Base-by-base conservation (phyloP, 2,888 invertebrate species). In the Neoitamus cyanurus region DNA sequence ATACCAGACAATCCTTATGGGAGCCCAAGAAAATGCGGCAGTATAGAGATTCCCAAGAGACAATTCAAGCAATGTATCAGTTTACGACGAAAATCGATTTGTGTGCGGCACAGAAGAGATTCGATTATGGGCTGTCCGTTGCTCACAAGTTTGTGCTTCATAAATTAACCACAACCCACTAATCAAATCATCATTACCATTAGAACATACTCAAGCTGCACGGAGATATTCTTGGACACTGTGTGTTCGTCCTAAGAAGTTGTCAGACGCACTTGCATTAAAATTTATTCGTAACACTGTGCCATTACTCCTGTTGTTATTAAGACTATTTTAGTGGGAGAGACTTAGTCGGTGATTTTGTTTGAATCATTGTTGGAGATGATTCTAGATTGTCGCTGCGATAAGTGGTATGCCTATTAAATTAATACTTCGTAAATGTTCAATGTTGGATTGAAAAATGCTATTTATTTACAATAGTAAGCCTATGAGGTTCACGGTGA, bases 101-200 rank as follows among this genome's bases (percentile, higher is more conserved):
- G 75, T 13, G 25, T 58, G 25, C 7, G 25, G 20, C 58, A 58
- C 15, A 37, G 37, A 75, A 11, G 36, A 75, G 75, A 75, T 73
- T 73, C 73, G 73, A 73, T 73, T 73, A 73, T 58, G 36, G 34
- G 30, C 70, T 30, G 31, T 70, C n/a, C 70, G 30, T 5, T 30
- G 25, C n/a, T 70, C 70, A 6, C 75, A 46, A 75, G 37, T 42
- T 58, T 75, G 75, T 75, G 75, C 75, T 75, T 75, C 75, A 75
- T 75, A 75, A 75, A 75, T 75, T 75, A 75, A 75, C 75, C 75
- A 46, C 75, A 75, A 75, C 11, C 75, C 75, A 75, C 75, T 75
- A 75, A 75, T 75, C 75, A 75, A 75, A 75, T 75, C 75, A 75
- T 75, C 75, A 46, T 75, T 75, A 75, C 75, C 13, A 75, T 75